Conservation (phyloP, 1,140 invertebrate genomes). For the Penaeus chinensis region DNA sequence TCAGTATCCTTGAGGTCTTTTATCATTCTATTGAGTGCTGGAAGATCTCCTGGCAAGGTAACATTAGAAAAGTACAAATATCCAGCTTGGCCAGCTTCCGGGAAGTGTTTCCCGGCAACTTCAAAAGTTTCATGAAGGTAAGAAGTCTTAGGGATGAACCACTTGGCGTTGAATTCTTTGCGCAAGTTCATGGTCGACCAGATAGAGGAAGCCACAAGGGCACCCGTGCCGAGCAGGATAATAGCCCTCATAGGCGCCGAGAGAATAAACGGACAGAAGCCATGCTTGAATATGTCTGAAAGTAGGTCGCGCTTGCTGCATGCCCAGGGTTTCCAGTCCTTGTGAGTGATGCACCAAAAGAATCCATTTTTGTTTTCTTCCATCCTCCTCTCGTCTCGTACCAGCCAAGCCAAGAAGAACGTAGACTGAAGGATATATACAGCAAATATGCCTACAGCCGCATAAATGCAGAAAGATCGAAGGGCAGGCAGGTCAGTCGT, state of each 20-base stretch:
- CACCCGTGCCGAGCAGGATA: constrained; percentile 51
- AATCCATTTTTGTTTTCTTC: constrained; percentile 70
- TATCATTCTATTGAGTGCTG: constrained; percentile 51
- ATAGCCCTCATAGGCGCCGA: constrained; percentile 32
- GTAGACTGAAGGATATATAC: constrained; percentile 72
- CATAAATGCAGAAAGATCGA: constrained; percentile 71
- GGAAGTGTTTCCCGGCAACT: constrained; percentile 70
- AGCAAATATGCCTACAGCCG: constrained; percentile 71
- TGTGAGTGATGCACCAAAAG: constrained; percentile 66
- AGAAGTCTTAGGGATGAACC: constrained; percentile 72
- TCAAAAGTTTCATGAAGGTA: constrained; percentile 69
- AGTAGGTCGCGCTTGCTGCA: constrained; percentile 61
- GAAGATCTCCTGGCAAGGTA: constrained; percentile 58
- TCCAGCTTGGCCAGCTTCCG: constrained; percentile 70
- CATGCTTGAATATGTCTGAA: constrained; percentile 35
- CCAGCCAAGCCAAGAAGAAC: constrained; percentile 73
- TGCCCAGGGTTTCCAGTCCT: constrained; percentile 59
- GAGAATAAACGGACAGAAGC: constrained; percentile 30
- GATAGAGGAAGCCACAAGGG: constrained; percentile 64
- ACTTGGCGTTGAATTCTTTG: constrained; percentile 72
- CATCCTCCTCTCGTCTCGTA: constrained; percentile 70
- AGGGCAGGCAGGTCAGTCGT: constrained; percentile 72
- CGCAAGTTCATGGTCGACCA: constrained; percentile 70
- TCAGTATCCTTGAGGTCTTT: constrained; percentile 46
- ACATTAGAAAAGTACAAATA: constrained; percentile 70